Percentiles rank a stretch among this genome's conserved stretches.
phyloP scores from a whole-genome alignment of 2,888 invertebrate genomes.

The Leucoma salicis region DNA sequence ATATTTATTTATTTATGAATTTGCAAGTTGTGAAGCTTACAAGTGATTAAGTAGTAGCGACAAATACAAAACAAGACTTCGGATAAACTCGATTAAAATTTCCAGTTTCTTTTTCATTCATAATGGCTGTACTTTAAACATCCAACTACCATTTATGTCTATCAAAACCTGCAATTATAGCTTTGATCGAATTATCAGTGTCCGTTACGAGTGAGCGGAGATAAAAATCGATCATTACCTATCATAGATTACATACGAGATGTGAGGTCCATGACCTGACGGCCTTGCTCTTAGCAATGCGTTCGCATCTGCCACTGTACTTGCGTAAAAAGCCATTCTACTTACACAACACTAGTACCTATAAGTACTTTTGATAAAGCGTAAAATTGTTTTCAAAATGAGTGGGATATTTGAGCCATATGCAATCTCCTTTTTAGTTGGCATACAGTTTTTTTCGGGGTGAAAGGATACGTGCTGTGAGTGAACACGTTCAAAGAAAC shows the following conservation, averaged over 20 bases:
- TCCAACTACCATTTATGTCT: constrained; percentile 1
- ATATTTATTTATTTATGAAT: no score
- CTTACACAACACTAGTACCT: no score
- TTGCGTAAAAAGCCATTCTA: constrained; percentile 24
- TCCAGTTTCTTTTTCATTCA: background rate
- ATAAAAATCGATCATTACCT: constrained; percentile 25
- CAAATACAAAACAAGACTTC: no score
- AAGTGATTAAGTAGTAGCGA: no score
- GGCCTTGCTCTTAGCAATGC: constrained; percentile 33
- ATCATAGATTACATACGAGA: constrained; percentile 28
- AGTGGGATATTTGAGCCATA: no score
- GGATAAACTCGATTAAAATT: background rate
- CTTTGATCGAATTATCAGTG: constrained; percentile 7
- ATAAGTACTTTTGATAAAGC: no score
- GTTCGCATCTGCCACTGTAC: constrained; percentile 27
- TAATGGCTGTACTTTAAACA: background rate
- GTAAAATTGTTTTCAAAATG: no score
- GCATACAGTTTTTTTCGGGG: no score
- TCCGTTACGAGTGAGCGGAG: constrained; percentile 2
- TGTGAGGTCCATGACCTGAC: constrained; percentile 20
- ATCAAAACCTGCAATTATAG: constrained; percentile 6
- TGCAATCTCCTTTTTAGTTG: no score
- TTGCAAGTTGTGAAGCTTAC: no score
- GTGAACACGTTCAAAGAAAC: no score
- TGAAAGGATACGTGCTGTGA: no score